Conservation (phyloP, 2,113 vertebrate genomes). For the Pelecanus crispus region DNA sequence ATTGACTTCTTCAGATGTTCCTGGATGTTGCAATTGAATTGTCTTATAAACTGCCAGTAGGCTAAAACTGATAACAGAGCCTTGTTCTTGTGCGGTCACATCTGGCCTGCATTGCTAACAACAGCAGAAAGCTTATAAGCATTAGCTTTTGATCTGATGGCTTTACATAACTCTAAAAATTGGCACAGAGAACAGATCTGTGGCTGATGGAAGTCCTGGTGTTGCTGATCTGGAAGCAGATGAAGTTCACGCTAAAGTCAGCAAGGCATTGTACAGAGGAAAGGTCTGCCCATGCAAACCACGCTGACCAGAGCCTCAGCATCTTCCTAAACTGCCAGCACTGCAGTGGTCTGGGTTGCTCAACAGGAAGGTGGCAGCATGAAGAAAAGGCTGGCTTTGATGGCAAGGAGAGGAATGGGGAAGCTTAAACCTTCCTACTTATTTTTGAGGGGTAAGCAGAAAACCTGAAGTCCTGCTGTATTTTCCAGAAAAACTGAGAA, state of each 20-base stretch:
- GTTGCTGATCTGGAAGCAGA: background rate
- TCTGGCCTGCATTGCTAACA: background rate
- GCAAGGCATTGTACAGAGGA: background rate
- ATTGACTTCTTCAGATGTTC: background rate
- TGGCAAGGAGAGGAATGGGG: background rate
- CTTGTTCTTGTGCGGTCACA: background rate
- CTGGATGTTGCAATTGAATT: background rate
- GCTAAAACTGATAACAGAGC: background rate
- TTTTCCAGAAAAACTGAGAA: background rate
- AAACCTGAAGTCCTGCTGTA: background rate
- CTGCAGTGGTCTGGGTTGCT: accelerated
- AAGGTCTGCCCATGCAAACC: background rate
- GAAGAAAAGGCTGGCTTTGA: background rate
- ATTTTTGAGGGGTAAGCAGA: accelerated
- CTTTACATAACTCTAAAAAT: background rate
- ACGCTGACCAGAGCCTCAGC: background rate
- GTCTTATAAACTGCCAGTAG: background rate
- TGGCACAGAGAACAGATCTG: background rate
- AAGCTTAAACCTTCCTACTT: background rate
- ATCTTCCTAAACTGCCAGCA: background rate
- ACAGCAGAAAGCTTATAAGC: background rate
- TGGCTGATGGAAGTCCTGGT: background rate
- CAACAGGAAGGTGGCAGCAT: background rate
- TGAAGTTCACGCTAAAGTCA: background rate
- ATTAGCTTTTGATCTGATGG: background rate